phyloP scores from a whole-genome alignment of 2,797 vertebrate genomes.

The Phrynocephalus forsythii region DNA sequence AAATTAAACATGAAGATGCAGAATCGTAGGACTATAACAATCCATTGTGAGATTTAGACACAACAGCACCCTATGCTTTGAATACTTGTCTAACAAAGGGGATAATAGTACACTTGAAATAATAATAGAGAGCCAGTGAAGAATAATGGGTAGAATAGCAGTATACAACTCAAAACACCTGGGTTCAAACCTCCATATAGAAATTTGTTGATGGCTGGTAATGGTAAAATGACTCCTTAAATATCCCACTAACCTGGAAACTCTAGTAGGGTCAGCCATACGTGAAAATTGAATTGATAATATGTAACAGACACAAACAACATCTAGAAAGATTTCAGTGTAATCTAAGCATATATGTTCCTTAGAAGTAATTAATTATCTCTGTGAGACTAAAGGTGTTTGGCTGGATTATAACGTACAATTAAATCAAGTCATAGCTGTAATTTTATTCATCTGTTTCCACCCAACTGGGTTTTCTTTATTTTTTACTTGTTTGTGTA shows the following conservation, averaged over 20 bases:
- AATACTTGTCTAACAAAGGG: neutral
- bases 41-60: neutral
- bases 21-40: neutral
- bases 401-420: neutral
- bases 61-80: neutral
- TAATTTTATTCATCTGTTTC: neutral
- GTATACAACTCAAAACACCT: no score
- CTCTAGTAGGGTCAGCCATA: no score
- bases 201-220: no score
- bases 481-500: no score
- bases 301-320: neutral
- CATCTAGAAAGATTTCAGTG: neutral
- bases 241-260: no score
- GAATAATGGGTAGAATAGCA: no score
- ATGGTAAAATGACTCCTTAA: no score
- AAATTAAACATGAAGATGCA: neutral
- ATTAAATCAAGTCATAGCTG: neutral
- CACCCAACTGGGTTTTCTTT: neutral
- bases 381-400: neutral
- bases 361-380: neutral
- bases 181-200: no score
- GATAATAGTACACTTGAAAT: neutral
- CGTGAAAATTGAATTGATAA: no score
- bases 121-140: no score
- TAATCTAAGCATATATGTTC: neutral